Conservation (phyloP, 2,113 vertebrate genomes). For the Phocoena phocoena region DNA sequence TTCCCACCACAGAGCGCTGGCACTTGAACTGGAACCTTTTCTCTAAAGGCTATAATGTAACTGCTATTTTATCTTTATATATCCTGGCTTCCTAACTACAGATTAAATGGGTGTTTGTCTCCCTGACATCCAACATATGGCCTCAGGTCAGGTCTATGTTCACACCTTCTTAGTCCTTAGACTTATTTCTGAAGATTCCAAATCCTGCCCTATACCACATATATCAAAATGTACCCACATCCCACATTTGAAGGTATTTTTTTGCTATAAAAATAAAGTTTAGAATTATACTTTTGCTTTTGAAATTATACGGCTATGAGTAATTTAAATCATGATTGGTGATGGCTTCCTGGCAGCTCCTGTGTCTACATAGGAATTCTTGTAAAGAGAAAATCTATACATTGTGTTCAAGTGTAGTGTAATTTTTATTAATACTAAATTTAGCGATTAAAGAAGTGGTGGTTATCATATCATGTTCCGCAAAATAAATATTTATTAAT, state of each 20-base stretch:
- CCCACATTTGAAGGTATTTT: not conserved
- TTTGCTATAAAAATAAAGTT: slow-evolving; percentile 31
- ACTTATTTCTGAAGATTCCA: not conserved
- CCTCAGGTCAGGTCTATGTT: not conserved
- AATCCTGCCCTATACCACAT: not conserved
- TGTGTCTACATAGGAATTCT: not conserved
- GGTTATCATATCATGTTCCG: not conserved
- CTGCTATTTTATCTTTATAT: not conserved
- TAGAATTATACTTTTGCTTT: slow-evolving; percentile 45
- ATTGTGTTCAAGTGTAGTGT: not conserved
- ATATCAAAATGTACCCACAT: not conserved
- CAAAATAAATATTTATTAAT: slow-evolving; percentile 39
- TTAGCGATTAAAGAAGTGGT: not conserved
- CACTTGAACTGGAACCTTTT: not conserved
- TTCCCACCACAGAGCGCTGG: not conserved
- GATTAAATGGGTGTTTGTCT: not conserved
- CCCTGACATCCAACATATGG: not conserved
- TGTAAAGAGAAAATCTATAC: not conserved
- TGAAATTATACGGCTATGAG: slow-evolving; percentile 31
- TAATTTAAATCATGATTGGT: slow-evolving; percentile 30
- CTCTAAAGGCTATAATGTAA: not conserved
- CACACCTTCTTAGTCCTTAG: not conserved
- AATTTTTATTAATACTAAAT: slow-evolving; percentile 34
- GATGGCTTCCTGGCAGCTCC: not conserved
- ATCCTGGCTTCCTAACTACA: not conserved